Evolutionary conservation across 35 echinoderm and acorn worm species (phyloP).

Genomic region (Apostichopus californicus): DNA sequence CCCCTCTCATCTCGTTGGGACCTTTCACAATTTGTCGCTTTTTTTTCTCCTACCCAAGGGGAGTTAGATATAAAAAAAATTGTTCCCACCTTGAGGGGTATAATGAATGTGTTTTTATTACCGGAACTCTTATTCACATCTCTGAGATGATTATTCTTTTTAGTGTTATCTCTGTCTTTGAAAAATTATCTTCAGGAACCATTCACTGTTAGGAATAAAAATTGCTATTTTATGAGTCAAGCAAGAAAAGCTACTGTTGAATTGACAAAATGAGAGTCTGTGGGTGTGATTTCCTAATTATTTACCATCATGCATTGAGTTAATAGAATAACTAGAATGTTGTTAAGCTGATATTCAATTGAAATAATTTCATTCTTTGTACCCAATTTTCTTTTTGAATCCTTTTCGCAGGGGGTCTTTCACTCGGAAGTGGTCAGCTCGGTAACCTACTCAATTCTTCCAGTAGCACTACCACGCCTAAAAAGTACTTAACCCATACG

Average conservation of each 20-base stretch:
- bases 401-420: conserved; percentile 71
- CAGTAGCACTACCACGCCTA: conserved; percentile 69
- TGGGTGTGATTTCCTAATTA: too few species aligned
- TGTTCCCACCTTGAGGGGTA: not conserved
- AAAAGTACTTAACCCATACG: conserved; percentile 87
- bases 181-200: too few species aligned
- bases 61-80: not conserved
- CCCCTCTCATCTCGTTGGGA: not conserved
- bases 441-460: conserved; percentile 41
- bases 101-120: not conserved
- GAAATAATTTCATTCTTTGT: not conserved
- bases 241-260: too few species aligned
- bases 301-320: too few species aligned
- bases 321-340: too few species aligned
- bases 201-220: not conserved
- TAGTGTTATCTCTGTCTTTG: too few species aligned
- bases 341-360: too few species aligned
- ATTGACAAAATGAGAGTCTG: too few species aligned
- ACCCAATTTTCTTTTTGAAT: not conserved
- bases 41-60: too few species aligned
- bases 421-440: conserved; percentile 58
- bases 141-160: too few species aligned
- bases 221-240: too few species aligned
- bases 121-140: too few species aligned
- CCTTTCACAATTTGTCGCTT: not conserved